Conservation (phyloP, 2,113 vertebrate genomes). For the Alouatta palliata region DNA sequence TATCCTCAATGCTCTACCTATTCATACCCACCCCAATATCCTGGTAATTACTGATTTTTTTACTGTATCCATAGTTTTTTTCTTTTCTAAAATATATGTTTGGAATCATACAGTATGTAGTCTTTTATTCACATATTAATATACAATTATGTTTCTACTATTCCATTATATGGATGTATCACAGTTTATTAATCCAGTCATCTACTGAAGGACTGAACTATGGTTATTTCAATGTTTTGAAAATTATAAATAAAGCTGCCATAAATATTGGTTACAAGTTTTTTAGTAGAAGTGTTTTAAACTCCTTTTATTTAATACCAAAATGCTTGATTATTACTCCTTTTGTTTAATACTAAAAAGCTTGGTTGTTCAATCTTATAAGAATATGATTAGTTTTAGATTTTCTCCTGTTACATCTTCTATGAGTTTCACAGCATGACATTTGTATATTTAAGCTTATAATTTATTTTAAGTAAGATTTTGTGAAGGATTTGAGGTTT, state of each 20-base stretch:
- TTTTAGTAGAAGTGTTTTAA: neutral
- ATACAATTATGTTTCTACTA: neutral
- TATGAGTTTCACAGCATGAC: neutral
- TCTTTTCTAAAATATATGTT: neutral
- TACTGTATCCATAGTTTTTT: neutral
- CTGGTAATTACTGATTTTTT: neutral
- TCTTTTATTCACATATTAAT: neutral
- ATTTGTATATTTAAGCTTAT: neutral
- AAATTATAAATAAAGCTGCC: neutral
- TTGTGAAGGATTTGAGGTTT: neutral
- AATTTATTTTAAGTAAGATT: neutral
- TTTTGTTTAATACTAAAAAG: neutral
- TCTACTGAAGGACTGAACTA: neutral
- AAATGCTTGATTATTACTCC: neutral
- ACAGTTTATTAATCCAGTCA: neutral
- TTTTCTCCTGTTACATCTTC: neutral
- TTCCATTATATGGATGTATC: neutral
- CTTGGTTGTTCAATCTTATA: neutral
- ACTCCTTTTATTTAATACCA: neutral
- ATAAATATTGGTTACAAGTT: neutral
- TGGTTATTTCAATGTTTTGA: neutral
- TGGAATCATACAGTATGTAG: neutral
- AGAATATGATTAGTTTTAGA: neutral
- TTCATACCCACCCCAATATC: rapidly evolving
- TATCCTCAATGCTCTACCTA: neutral